Conservation (phyloP, 2,113 vertebrate species). For the Antennarius striatus region DNA sequence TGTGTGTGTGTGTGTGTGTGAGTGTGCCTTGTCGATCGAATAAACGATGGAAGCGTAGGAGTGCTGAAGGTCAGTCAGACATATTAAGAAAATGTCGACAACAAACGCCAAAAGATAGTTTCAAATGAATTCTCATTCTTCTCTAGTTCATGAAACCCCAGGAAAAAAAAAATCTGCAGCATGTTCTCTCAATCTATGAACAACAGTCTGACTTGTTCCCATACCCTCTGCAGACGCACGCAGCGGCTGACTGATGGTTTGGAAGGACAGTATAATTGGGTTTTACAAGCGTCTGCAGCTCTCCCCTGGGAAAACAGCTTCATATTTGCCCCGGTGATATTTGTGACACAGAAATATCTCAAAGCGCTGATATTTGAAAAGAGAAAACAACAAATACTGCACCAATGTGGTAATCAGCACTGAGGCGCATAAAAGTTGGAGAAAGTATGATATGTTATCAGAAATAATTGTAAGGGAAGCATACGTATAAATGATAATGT, state of each 20-base stretch:
- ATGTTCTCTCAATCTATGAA: constrained; percentile 49
- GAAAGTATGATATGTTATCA: background rate
- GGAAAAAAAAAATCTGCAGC: constrained; percentile 16
- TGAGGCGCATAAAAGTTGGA: constrained; percentile 7
- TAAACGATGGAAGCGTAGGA: constrained; percentile 24
- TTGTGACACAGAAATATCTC: constrained; percentile 52
- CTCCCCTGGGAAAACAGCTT: constrained; percentile 41
- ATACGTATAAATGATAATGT: background rate
- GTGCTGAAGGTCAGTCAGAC: constrained; percentile 43
- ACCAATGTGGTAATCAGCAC: constrained; percentile 18
- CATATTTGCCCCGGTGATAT: constrained; percentile 52
- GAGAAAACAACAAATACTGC: constrained; percentile 25
- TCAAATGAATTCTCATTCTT: constrained; percentile 26
- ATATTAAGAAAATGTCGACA: constrained; percentile 43
- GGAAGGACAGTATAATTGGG: constrained; percentile 64
- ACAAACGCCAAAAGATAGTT: constrained; percentile 37
- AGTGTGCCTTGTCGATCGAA: constrained; percentile 23
- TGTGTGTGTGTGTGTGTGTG: constrained; percentile 2
- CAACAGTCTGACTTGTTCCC: constrained; percentile 24
- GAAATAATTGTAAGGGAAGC: constrained; percentile 1
- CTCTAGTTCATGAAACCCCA: constrained; percentile 33
- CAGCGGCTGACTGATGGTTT: constrained; percentile 60
- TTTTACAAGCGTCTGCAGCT: constrained; percentile 46
- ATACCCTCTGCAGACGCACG: constrained; percentile 42
- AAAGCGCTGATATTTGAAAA: constrained; percentile 53